Base-by-base conservation (phyloP, 2,888 invertebrate species). In the Kryphioiulus occultus region DNA sequence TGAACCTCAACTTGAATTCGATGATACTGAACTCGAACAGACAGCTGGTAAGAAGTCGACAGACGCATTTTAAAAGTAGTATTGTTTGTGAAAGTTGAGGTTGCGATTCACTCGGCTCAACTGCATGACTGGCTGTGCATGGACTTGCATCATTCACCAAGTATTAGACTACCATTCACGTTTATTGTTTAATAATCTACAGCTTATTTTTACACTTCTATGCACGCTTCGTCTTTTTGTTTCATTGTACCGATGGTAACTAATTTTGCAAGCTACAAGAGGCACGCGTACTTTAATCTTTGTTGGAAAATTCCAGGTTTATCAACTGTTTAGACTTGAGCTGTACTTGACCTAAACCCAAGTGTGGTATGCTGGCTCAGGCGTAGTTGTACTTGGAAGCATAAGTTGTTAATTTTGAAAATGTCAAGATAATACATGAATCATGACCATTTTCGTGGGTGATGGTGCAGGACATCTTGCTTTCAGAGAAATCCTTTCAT, bases 1-100 rank as follows among this genome's bases (percentile, higher is more conserved):
- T 92, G 98, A 99, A 92, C 98, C 98, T 19, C 96, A 97, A 92
- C 93, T 98, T 91, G 98, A 98, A 92, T 98, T 98, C 93, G 98
- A 99, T 93, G 98, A 98, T 92, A 96, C 97, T 19, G 98, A 98
- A 42, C 90, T 92, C 68, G 90, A 89, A 83, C 90, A 90, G 86
- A 90, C 89, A 9, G 89, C 88, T 47, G 89, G 88, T 89, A 88
- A 88, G 88, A 35, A 19, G 47, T 86, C n/a, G 86, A 86, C 68
- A 22, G 68, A 68, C 68, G 26, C 68, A 68, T 68, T 68, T 68
- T 26, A 1, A 26, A 68, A 68, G 26, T 68, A 68, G 68, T 12
- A 12, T 12, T 12, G 26, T 68, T 68, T n/a, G 2, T 26, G 26
- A 68, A 68, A 68, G 68, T 26, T 26, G 68, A 68, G 68, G 68